Evolutionary conservation across 2,113 vertebrate species (phyloP).

Genomic region (Dinomys branickii): DNA sequence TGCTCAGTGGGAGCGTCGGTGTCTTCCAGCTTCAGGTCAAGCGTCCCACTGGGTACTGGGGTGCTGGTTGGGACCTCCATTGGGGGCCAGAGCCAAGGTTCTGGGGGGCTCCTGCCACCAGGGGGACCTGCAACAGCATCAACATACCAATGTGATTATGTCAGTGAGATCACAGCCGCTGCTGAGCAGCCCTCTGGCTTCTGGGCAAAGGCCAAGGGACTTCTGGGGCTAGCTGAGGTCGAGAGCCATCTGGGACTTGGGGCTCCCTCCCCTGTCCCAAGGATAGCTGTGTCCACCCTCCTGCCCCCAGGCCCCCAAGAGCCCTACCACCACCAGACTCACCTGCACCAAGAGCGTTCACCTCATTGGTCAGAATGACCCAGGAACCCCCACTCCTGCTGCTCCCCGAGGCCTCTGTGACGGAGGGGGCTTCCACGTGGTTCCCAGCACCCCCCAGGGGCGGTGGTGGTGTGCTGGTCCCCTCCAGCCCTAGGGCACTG

Average conservation of each 20-base stretch:
- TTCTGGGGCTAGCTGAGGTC: neutral
- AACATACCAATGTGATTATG: neutral
- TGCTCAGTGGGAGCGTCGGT: neutral
- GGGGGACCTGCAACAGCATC: conserved; percentile 52
- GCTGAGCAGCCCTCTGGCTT: neutral
- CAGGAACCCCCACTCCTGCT: neutral
- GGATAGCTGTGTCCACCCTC: too few relatives aligned
- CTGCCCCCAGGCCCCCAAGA: neutral
- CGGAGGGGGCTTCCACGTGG: neutral
- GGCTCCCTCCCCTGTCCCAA: neutral
- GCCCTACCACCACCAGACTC: conserved; percentile 50
- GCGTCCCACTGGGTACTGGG: neutral
- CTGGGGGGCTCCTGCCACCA: conserved; percentile 45
- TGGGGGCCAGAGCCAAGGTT: conserved; percentile 53
- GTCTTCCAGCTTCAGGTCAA: neutral
- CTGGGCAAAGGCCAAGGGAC: neutral
- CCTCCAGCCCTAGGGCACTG: accelerated
- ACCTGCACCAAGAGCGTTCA: conserved; percentile 67
- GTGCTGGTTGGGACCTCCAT: neutral
- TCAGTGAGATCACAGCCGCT: neutral
- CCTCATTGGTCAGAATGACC: conserved; percentile 62
- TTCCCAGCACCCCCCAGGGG: conserved; percentile 50
- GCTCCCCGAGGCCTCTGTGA: neutral
- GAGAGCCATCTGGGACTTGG: neutral
- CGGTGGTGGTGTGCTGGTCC: accelerated